Evolutionary conservation across 2,797 vertebrate genomes (phyloP), one percentile per base, ranked within the genome.

Genomic region (Tinamus major): DNA sequence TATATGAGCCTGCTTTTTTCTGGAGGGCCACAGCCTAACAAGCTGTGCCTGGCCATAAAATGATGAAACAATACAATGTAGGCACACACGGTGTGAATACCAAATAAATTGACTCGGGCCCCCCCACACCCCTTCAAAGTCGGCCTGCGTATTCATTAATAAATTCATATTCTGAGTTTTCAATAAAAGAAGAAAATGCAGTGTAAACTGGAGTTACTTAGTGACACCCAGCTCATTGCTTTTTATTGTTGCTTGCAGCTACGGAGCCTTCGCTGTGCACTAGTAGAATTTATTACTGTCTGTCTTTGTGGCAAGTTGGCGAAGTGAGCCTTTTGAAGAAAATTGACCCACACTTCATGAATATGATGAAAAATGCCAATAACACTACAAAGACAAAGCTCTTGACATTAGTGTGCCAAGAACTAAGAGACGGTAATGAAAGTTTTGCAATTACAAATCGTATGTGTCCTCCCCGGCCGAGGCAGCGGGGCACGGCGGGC

Each of bases 1-100:
- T 98, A 98, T 98, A 97, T 98, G 97, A 98, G 98, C 97, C 95
- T 95, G 95, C 97, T 97, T 98, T 97, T 98, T 98, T 97, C 96
- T 97, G 98, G 98, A 98, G 98, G 98, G 98, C 98, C 98, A 98
- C 98, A 98, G 98, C 98, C 98, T 99, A 99, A 99, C 99, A 99
- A 99, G 99, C 98, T 98, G 97, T 97, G 98, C 97, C 97, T 98
- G 98, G 98, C 98, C 98, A 98, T 97, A 98, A 98, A 98, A 98
- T 98, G 98, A 98, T 98, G 98, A 98, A 98, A 99, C 98, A 98
- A 98, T 97, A 98, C 98, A 98, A 98, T 98, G 98, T 98, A 97
- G 98, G 97, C 98, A 98, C 98, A 98, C 98, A 98, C 98, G 96
- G 97, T 96, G 97, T 97, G 98, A 99, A 99, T 98, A 98, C 97